A percentile compares a stretch with the other conserved stretches of the same genome.
Conservation (phyloP, 2,888 invertebrate species). For the Neoitamus cyanurus region DNA sequence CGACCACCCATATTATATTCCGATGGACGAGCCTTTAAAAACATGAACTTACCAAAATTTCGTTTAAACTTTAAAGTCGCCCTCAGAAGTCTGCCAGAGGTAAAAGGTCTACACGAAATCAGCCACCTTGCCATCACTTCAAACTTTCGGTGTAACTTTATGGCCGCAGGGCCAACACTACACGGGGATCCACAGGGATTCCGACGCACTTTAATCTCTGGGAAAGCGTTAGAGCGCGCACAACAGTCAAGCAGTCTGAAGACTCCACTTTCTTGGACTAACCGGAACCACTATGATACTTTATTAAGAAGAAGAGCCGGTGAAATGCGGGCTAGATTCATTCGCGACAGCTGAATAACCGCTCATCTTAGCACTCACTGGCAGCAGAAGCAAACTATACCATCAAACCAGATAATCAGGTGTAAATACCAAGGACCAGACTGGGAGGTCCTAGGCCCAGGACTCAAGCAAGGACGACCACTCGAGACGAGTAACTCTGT, state of each 20-base stretch:
- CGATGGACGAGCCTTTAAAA: neutral
- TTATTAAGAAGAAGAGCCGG: neutral
- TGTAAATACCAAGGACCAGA: neutral
- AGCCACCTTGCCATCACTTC: neutral
- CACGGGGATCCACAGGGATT: neutral
- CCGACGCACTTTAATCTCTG: neutral
- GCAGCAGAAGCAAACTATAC: neutral
- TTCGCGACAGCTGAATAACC: neutral
- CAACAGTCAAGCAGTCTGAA: neutral
- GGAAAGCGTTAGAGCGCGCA: neutral
- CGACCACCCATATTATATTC: neutral
- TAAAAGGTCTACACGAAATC: neutral
- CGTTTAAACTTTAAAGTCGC: neutral
- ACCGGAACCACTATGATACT: neutral
- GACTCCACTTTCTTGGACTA: neutral
- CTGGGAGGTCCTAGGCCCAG: neutral
- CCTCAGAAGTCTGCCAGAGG: neutral
- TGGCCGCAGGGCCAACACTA: neutral
- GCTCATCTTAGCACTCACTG: neutral
- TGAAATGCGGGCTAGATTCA: neutral
- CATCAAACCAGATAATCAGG: neutral
- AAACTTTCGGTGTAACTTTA: neutral
- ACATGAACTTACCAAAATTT: neutral
- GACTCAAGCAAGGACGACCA: slow-evolving; percentile 55
- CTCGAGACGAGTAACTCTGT: slow-evolving; percentile 56